phyloP scores from a whole-genome alignment of 2,113 vertebrate genomes.

The Limanda limanda region DNA sequence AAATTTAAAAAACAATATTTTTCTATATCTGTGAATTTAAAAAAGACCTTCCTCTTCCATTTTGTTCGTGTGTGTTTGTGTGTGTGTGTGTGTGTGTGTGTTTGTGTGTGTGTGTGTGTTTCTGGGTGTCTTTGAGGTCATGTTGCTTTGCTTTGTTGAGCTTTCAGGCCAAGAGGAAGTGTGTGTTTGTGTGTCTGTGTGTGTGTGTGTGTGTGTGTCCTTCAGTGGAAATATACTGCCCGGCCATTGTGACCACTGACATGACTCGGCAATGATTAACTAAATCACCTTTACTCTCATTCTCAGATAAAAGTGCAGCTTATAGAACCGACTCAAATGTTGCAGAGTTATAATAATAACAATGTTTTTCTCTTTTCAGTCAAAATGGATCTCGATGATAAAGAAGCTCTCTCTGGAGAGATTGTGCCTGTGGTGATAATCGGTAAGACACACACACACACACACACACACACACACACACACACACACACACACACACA shows the following conservation, averaged over 20 bases:
- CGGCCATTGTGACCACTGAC: neutral
- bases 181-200: constrained; percentile 7
- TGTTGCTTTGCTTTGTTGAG: constrained; percentile 26
- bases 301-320: neutral
- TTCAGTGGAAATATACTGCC: constrained; percentile 30
- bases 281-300: neutral
- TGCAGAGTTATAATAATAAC: neutral
- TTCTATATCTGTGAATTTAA: neutral
- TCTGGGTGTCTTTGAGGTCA: neutral
- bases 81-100: too few relatives aligned
- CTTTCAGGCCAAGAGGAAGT: neutral
- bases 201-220: constrained; percentile 8
- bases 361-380: constrained; percentile 47
- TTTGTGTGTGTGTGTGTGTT: neutral
- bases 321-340: neutral
- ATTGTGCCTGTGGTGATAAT: constrained; percentile 81
- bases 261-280: constrained; percentile 22
- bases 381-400: constrained; percentile 74
- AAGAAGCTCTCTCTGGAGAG: constrained; percentile 62
- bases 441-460: constrained; percentile 66
- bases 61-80: neutral
- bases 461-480: constrained; percentile 13
- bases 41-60: neutral
- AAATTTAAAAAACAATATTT: neutral
- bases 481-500: constrained; percentile 10